Evolutionary conservation across 2,113 vertebrate species (phyloP).

Genomic region (Scomber colias): DNA sequence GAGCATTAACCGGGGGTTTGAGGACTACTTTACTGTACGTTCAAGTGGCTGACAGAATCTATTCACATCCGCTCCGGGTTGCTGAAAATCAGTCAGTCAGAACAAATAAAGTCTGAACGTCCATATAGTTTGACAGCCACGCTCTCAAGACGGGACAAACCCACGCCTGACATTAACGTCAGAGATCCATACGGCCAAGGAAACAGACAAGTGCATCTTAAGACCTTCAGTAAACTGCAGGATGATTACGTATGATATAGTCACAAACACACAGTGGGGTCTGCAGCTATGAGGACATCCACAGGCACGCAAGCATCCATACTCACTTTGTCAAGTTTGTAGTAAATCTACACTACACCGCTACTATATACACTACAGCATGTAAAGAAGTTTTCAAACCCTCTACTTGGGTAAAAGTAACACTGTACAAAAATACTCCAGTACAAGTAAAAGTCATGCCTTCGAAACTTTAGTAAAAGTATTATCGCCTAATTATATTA

Average conservation of each 20-base stretch:
- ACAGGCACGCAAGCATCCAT: constrained; percentile 2
- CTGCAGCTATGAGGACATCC: constrained; percentile 13
- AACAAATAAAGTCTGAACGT: constrained; percentile 72
- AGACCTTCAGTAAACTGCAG: constrained; percentile 37
- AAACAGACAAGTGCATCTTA: constrained; percentile 36
- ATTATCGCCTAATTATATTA: too few relatives aligned
- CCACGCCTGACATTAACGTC: constrained; percentile 37
- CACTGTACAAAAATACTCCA: too few relatives aligned
- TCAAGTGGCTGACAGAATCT: constrained; percentile 54
- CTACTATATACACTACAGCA: background rate
- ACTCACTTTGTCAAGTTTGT: constrained; percentile 12
- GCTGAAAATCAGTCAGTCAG: constrained; percentile 68
- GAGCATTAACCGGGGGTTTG: constrained; percentile 33
- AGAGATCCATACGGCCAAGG: constrained; percentile 1
- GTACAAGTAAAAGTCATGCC: too few relatives aligned
- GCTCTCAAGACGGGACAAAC: constrained; percentile 16
- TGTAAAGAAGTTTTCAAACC: background rate
- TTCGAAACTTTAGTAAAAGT: too few relatives aligned
- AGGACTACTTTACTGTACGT: constrained; percentile 74
- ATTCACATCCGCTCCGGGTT: constrained; percentile 43
- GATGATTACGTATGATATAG: constrained; percentile 57
- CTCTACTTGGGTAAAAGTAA: background rate
- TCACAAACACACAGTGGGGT: constrained; percentile 34
- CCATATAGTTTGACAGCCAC: constrained; percentile 39
- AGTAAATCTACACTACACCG: background rate